A percentile compares a stretch with the other conserved stretches of the same genome.
These are phyloP conservation scores for Pyrocephalus nanus DNA, from an alignment of 2,797 vertebrate genomes.

Conservation along the genomic window DNA sequence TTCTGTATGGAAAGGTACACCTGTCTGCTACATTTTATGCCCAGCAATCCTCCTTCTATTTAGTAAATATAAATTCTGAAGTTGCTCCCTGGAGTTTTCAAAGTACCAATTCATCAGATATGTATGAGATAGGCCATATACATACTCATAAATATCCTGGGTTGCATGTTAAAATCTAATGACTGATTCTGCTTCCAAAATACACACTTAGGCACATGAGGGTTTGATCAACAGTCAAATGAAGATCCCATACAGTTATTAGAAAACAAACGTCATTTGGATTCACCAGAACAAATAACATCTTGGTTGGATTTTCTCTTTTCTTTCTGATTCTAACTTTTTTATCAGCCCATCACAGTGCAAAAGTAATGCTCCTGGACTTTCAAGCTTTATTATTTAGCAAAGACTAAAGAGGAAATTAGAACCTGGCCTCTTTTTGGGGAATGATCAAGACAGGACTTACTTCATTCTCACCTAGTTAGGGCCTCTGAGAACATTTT, in stretches of 20 bases:
- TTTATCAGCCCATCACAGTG: background rate
- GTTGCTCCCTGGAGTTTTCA: background rate
- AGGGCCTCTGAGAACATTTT: background rate
- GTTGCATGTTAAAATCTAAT: background rate
- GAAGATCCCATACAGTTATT: background rate
- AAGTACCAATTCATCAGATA: background rate
- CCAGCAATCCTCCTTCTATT: background rate
- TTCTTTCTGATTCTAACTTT: background rate
- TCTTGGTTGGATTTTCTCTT: background rate
- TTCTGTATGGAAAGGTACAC: background rate
- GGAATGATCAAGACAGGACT: background rate
- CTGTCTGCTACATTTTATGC: background rate
- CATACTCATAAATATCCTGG: background rate
- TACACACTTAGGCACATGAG: background rate
- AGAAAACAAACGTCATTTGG: background rate
- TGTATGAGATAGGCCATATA: background rate
- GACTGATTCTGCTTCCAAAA: background rate
- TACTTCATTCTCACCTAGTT: background rate
- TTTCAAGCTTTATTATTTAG: conserved; percentile 2
- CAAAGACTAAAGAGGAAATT: background rate
- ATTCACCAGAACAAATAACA: background rate
- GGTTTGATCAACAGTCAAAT: background rate
- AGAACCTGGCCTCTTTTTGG: background rate
- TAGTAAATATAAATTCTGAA: background rate
- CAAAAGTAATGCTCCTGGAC: background rate